phyloP scores from a whole-genome alignment of 2,113 vertebrate genomes.

The Pica pica region DNA sequence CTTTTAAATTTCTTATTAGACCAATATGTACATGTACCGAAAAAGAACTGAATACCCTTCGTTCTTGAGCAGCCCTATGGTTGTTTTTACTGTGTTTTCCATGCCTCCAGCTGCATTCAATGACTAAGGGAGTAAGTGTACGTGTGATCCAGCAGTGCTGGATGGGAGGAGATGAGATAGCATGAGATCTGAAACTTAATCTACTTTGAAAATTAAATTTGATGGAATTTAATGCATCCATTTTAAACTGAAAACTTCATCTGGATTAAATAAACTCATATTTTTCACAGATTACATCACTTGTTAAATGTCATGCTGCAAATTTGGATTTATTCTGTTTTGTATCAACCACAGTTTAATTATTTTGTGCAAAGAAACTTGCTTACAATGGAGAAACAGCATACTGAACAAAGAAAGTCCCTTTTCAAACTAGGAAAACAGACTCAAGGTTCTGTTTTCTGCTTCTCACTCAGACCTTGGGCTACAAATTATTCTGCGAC shows the following conservation, averaged over 20 bases:
- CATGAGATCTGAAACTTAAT: background rate
- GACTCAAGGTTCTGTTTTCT: background rate
- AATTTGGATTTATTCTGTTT: background rate
- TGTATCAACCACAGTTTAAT: background rate
- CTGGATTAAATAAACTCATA: rapidly evolving
- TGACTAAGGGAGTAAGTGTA: background rate
- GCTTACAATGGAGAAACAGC: background rate
- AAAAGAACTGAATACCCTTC: background rate
- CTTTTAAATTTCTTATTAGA: background rate
- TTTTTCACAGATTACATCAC: background rate
- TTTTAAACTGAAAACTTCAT: background rate
- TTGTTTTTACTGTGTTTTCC: background rate
- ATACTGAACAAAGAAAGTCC: background rate
- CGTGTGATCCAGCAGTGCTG: rapidly evolving
- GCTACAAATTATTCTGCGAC: background rate
- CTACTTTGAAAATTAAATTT: background rate
- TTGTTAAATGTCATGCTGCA: background rate
- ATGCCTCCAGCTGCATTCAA: background rate
- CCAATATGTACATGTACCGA: no score
- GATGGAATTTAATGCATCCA: background rate
- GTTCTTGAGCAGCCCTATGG: background rate
- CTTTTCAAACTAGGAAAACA: background rate
- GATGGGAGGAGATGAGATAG: background rate
- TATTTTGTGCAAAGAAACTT: background rate
- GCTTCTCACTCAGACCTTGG: background rate